Percentiles rank a stretch among this genome's conserved stretches.
These are phyloP conservation scores for Megatriorchis doriae DNA, from an alignment of 2,113 vertebrate genomes.

Conservation along the genomic window DNA sequence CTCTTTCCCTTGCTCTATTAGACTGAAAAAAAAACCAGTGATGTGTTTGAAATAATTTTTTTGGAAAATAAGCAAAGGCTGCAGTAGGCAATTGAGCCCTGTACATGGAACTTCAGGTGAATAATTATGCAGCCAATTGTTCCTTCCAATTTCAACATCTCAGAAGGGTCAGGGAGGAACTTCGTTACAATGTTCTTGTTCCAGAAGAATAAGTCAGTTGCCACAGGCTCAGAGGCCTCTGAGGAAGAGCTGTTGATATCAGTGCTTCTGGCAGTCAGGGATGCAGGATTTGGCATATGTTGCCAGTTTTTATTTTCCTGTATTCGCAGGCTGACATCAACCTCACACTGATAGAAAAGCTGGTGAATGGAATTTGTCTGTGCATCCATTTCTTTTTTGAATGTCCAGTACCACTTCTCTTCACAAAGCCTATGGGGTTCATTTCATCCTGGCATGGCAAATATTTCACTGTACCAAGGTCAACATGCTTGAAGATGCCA, in stretches of 20 bases:
- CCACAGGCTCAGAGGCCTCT: background rate
- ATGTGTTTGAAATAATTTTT: background rate
- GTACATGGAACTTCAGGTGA: background rate
- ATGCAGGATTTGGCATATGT: background rate
- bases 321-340: background rate
- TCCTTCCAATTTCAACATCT: background rate
- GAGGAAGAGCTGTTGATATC: background rate
- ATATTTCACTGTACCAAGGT: background rate
- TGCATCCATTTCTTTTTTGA: background rate
- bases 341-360: background rate
- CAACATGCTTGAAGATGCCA: background rate
- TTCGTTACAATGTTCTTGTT: background rate
- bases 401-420: background rate
- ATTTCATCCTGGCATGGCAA: background rate
- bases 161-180: background rate
- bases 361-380: background rate
- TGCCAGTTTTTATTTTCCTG: background rate
- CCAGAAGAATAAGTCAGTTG: background rate
- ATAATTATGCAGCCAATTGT: background rate
- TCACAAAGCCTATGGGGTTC: background rate
- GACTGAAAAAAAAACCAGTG: background rate
- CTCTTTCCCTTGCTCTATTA: background rate
- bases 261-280: background rate
- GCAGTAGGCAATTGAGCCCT: background rate
- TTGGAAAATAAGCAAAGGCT: background rate